Evolutionary conservation across 2,888 invertebrate genomes (phyloP), one percentile per base, ranked within the genome.

Genomic region (Augochlorella aurata): DNA sequence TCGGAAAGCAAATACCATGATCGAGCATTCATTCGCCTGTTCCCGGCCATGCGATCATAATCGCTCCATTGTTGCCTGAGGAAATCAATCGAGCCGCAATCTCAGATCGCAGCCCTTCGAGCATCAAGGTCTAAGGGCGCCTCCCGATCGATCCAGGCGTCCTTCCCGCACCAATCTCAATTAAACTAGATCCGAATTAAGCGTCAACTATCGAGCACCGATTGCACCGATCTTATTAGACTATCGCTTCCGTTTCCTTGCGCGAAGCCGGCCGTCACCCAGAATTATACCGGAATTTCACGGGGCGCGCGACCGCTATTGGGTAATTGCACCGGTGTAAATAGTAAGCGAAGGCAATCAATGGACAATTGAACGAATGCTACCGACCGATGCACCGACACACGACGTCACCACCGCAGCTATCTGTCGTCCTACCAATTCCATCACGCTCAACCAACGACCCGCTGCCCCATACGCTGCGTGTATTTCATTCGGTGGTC

Each of bases 281-380:
- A 2, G 0, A 38, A 63, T 29, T 63, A 7, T 24, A 38, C 16
- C 9, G 16, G 61, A 63, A 65, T 65, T 74, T 74, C 61, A 52
- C 45, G 50, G 69, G 29, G 58, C 58, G 50, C 52, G 50, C 66
- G 70, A 47, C 65, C 61, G 79, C 66, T 52, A 69, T 79, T 77
- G 77, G 63, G 77, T 88, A 88, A 88, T 88, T 82, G 82, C 77
- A 67, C 71, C 80, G 82, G 85, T 89, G 87, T 87, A 88, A 88
- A 88, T 85, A 84, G 84, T 87, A 84, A 85, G 86, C 82, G 82
- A 85, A 85, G 88, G 85, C 86, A 89, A 89, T 89, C 89, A 89
- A 88, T 86, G 85, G 80, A 72, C 88, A 82, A 88, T 88, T 80
- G 68, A 84, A 89, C 84, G 85, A 83, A 77, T 83, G 80, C 78